Percentiles rank a stretch among this genome's conserved stretches.
phyloP scores from a whole-genome alignment of 1,140 invertebrate species.

The Argopecten irradians region DNA sequence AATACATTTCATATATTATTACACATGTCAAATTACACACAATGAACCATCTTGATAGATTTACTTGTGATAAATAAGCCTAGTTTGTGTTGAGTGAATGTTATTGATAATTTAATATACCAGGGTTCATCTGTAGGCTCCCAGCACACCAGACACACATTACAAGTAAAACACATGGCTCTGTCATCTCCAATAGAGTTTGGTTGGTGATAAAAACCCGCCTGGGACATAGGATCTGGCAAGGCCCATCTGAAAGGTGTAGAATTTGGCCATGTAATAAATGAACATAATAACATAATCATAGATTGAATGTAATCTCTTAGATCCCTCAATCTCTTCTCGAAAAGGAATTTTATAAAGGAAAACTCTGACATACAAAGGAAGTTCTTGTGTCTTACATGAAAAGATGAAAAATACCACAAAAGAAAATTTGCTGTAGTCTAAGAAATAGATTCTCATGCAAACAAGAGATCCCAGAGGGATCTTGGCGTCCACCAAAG shows the following conservation, averaged over 20 bases:
- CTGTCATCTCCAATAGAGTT: constrained; percentile 92
- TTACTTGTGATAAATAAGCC: not conserved
- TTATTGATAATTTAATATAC: constrained; percentile 64
- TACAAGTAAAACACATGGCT: constrained; percentile 96
- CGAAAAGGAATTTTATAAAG: too few relatives aligned
- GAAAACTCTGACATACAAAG: too few relatives aligned
- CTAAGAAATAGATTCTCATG: too few relatives aligned
- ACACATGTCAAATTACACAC: not conserved
- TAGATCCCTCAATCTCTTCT: too few relatives aligned
- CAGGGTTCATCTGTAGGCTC: constrained; percentile 96
- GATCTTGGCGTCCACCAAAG: too few relatives aligned
- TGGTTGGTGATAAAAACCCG: constrained; percentile 96
- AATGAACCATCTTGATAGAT: not conserved
- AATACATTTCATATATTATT: not conserved
- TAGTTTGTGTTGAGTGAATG: not conserved
- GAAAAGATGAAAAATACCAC: too few relatives aligned
- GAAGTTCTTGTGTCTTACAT: too few relatives aligned
- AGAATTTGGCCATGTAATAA: not conserved
- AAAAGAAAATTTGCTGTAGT: too few relatives aligned
- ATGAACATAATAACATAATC: constrained; percentile 32
- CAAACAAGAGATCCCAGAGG: not conserved
- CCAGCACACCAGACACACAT: constrained; percentile 95
- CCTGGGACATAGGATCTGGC: constrained; percentile 96
- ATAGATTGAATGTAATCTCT: too few relatives aligned
- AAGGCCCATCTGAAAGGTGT: constrained; percentile 88